Percentiles rank a stretch among this genome's conserved stretches.
phyloP scores from a whole-genome alignment of 2,888 invertebrate species.

The Erebia epiphron region DNA sequence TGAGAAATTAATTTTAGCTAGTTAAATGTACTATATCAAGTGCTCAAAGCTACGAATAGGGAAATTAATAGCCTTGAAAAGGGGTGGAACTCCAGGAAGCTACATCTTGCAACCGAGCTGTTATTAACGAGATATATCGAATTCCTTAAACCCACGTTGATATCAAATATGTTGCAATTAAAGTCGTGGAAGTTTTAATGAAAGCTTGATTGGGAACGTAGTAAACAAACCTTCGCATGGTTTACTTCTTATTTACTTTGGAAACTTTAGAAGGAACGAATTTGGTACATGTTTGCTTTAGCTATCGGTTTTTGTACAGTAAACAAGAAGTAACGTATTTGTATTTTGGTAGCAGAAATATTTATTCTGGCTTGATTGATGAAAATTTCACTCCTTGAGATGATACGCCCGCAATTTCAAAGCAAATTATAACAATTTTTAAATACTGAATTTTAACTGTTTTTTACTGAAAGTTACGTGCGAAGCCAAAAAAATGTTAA shows the following conservation, averaged over 20 bases:
- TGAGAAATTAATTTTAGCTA: not conserved
- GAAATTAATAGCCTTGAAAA: not conserved
- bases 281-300: conserved; percentile 19
- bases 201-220: conserved; percentile 52
- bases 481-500: too few relatives aligned
- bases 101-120: conserved; percentile 16
- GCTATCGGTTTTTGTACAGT: conserved; percentile 1
- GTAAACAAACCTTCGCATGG: conserved; percentile 42
- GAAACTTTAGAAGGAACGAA: conserved; percentile 36
- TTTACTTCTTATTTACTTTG: conserved; percentile 19
- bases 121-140: conserved; percentile 30
- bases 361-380: too few relatives aligned
- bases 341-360: not conserved
- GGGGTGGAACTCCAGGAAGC: not conserved
- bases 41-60: not conserved
- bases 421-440: too few relatives aligned
- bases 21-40: not conserved
- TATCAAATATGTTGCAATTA: conserved; percentile 56
- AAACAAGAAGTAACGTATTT: not conserved
- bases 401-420: too few relatives aligned
- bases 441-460: too few relatives aligned
- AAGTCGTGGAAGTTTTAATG: conserved; percentile 65
- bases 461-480: too few relatives aligned
- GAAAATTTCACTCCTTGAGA: too few relatives aligned
- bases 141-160: conserved; percentile 35